These are phyloP conservation scores for Argyrosomus regius DNA, from an alignment of 2,797 vertebrate genomes.

Conservation along the genomic window DNA sequence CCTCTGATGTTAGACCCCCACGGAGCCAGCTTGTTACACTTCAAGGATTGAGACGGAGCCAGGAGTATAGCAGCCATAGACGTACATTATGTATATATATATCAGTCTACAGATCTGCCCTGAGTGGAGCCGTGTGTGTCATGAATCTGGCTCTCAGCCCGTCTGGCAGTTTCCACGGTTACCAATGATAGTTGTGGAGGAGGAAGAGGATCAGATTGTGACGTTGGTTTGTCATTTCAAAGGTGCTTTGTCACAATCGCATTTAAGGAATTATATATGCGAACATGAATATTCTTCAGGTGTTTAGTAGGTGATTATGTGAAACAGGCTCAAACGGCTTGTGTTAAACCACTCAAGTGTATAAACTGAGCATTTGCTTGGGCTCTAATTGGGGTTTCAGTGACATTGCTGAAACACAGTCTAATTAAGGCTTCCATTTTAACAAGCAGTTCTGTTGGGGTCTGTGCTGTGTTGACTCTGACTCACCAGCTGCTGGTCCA, in stretches of 20 bases:
- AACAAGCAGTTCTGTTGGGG: conserved; percentile 74
- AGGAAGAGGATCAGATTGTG: conserved; percentile 59
- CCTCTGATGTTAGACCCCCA: conserved; percentile 31
- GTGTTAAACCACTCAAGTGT: conserved; percentile 37
- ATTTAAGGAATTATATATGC: conserved; percentile 19
- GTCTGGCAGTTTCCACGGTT: conserved; percentile 78
- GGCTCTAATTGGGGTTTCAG: conserved; percentile 66
- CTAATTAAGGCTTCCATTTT: conserved; percentile 78
- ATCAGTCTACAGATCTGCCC: conserved; percentile 57
- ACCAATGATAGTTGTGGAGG: conserved; percentile 72
- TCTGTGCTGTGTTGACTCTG: conserved; percentile 63
- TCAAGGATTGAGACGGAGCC: conserved; percentile 18
- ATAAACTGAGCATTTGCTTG: conserved; percentile 51
- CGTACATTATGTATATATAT: conserved; percentile 55
- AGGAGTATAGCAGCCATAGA: conserved; percentile 32
- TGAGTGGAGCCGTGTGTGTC: conserved; percentile 61
- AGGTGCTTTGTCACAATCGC: conserved; percentile 52
- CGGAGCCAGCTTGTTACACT: conserved; percentile 38
- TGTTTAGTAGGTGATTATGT: conserved; percentile 10
- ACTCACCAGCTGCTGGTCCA: conserved; percentile 72
- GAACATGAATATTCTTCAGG: conserved; percentile 21
- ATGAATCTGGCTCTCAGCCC: conserved; percentile 59
- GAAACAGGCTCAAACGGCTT: conserved; percentile 25
- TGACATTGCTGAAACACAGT: conserved; percentile 66
- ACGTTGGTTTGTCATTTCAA: conserved; percentile 47